Conservation (phyloP, 92 coral and sea anemone species). For the Umimayanthus kanabou region DNA sequence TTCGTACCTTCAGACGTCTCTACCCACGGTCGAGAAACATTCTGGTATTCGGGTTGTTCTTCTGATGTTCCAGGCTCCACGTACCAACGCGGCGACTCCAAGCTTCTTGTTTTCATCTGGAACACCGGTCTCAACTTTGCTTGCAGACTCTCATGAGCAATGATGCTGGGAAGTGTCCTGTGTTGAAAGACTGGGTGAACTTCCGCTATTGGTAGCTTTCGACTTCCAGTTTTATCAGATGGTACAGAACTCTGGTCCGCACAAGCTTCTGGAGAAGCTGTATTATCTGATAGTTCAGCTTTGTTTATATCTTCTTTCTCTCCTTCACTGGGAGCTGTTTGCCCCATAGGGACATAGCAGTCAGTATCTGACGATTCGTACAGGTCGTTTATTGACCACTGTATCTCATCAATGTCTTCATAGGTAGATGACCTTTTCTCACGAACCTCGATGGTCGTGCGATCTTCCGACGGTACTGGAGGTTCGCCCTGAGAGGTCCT, state of each 20-base stretch:
- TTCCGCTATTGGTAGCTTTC: constrained; percentile 19
- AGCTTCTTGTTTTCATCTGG: constrained; percentile 28
- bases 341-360: constrained; percentile 25
- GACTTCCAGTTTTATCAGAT: background rate
- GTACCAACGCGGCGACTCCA: background rate
- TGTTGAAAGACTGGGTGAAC: constrained; percentile 31
- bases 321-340: background rate
- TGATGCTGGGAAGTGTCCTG: constrained; percentile 10
- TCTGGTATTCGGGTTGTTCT: constrained; percentile 22
- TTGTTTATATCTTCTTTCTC: background rate
- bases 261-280: background rate
- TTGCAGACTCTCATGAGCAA: constrained; percentile 16
- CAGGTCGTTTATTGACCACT: constrained; percentile 16
- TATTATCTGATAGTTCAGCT: background rate
- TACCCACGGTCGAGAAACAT: background rate
- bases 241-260: background rate
- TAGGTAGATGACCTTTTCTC: constrained; percentile 34
- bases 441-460: constrained; percentile 20
- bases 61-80: background rate
- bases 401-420: constrained; percentile 33
- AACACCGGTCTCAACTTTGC: constrained; percentile 26
- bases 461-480: background rate
- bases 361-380: constrained; percentile 33
- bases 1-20: constrained; percentile 14
- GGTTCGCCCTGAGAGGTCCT: background rate